Percentiles rank a stretch among this genome's conserved stretches.
Conservation (phyloP, 2,113 vertebrate genomes). For the Cervus canadensis region DNA sequence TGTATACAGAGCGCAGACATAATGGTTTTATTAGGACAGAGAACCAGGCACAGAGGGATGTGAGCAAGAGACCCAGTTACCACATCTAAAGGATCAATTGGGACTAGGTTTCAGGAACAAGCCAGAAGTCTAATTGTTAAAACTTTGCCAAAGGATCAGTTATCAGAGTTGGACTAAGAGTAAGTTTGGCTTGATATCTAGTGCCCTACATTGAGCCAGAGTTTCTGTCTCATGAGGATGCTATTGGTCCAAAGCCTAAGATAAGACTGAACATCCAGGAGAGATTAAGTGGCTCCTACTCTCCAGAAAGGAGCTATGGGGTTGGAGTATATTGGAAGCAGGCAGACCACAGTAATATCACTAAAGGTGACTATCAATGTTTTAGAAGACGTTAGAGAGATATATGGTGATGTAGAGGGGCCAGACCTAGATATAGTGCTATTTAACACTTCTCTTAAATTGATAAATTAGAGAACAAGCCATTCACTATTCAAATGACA, state of each 20-base stretch:
- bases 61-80: conserved; percentile 16
- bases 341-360: not conserved
- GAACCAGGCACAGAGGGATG: not conserved
- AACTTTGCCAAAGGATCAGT: not conserved
- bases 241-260: not conserved
- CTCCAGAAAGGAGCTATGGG: not conserved
- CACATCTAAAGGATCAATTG: not conserved
- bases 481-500: conserved; percentile 34
- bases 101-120: conserved; percentile 54
- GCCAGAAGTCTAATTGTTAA: not conserved
- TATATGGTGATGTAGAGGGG: not conserved
- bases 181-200: conserved; percentile 15
- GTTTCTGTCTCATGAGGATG: conserved; percentile 25
- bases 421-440: conserved; percentile 33
- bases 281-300: not conserved
- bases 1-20: not conserved
- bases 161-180: conserved; percentile 25
- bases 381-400: conserved; percentile 47
- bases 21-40: not conserved
- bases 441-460: conserved; percentile 29
- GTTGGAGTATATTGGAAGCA: not conserved
- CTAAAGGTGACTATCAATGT: conserved; percentile 45
- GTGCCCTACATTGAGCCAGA: not conserved
- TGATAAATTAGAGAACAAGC: conserved; percentile 11
- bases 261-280: conserved; percentile 7